A percentile compares a stretch with the other conserved stretches of the same genome.
Conservation (phyloP, 2,888 invertebrate genomes). For the Sepiola atlantica region DNA sequence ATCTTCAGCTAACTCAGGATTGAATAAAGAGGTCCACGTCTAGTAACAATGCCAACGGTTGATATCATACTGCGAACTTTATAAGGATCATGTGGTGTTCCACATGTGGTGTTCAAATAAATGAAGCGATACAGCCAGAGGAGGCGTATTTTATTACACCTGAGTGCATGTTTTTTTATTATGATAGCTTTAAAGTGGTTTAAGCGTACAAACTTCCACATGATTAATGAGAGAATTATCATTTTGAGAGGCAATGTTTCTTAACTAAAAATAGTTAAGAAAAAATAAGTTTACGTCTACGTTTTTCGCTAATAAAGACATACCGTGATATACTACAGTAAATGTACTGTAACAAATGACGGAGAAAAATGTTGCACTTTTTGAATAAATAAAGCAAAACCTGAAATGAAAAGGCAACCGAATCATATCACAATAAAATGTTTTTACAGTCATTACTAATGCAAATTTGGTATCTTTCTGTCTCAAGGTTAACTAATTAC, state of each 20-base stretch:
- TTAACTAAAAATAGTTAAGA: not conserved
- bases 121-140: not conserved
- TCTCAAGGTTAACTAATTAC: too few species aligned
- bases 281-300: not conserved
- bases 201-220: not conserved
- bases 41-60: not conserved
- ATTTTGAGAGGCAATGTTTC: not conserved
- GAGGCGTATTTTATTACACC: too few species aligned
- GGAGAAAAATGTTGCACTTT: too few species aligned
- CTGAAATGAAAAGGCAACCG: too few species aligned
- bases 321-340: too few species aligned
- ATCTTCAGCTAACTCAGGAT: not conserved
- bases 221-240: not conserved
- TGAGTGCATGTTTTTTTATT: not conserved
- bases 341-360: too few species aligned
- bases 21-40: not conserved
- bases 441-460: too few species aligned
- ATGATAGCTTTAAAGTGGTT: not conserved
- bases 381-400: too few species aligned
- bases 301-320: too few species aligned
- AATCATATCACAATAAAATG: too few species aligned
- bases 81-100: not conserved
- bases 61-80: not conserved
- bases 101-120: not conserved
- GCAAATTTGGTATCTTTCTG: too few species aligned